Conservation (phyloP, 2,888 invertebrate genomes). For the Tridacna crocea region DNA sequence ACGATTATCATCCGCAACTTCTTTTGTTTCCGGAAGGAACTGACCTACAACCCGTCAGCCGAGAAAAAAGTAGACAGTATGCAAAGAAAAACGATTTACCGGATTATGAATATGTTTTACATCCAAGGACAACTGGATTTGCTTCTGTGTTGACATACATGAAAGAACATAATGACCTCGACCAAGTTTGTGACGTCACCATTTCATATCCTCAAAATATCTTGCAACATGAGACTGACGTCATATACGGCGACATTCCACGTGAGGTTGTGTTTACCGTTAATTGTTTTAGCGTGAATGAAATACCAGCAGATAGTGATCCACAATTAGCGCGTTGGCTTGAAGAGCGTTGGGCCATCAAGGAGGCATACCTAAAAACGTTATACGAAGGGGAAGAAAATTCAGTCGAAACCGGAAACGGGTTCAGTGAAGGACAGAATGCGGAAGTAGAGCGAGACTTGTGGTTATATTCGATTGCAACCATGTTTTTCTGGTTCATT, state of each 20-base stretch:
- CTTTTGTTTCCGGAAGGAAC: conserved; percentile 94
- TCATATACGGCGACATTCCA: conserved; percentile 91
- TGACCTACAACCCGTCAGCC: conserved; percentile 90
- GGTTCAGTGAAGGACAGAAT: conserved; percentile 31
- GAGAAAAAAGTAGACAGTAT: conserved; percentile 89
- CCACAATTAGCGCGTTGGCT: conserved; percentile 79
- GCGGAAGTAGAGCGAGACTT: conserved; percentile 43
- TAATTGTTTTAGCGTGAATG: conserved; percentile 83
- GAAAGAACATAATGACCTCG: conserved; percentile 86
- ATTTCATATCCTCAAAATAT: conserved; percentile 91
- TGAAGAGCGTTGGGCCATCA: conserved; percentile 82
- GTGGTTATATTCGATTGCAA: conserved; percentile 22
- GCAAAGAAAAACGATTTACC: conserved; percentile 88
- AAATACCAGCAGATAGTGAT: conserved; percentile 66
- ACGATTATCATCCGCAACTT: conserved; percentile 85
- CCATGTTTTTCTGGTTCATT: conserved; percentile 35
- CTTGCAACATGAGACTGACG: conserved; percentile 90
- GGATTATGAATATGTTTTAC: conserved; percentile 90
- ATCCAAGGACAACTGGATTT: conserved; percentile 93
- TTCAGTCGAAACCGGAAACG: conserved; percentile 18
- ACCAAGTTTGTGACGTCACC: conserved; percentile 92
- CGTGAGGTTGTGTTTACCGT: conserved; percentile 91
- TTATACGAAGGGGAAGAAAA: conserved; percentile 64
- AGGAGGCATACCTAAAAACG: conserved; percentile 81
- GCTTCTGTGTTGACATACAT: conserved; percentile 84